phyloP scores from a whole-genome alignment of 2,888 invertebrate species.

The Tigriopus californicus region DNA sequence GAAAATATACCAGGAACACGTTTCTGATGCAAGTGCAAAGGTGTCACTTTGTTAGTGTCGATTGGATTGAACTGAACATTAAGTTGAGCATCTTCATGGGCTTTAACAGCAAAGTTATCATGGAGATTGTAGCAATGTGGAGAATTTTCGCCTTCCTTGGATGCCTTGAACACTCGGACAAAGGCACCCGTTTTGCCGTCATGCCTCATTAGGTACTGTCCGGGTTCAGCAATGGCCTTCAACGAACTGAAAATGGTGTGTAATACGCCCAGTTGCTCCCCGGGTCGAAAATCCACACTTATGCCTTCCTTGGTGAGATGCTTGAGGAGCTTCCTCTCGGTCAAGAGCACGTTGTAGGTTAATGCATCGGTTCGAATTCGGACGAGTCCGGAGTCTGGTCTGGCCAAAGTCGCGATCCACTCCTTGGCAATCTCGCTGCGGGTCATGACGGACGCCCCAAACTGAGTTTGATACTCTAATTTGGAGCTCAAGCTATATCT shows the following conservation, averaged over 20 bases:
- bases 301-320: not conserved
- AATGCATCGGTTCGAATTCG: not conserved
- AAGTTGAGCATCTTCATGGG: not conserved
- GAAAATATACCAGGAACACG: conserved; percentile 7
- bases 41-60: conserved; percentile 1
- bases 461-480: not conserved
- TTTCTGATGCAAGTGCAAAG: conserved; percentile 3
- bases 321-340: not conserved
- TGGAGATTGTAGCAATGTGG: not conserved
- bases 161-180: not conserved
- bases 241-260: not conserved
- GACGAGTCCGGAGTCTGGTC: not conserved
- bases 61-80: conserved; percentile 4
- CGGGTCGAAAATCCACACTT: not conserved
- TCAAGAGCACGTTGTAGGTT: not conserved
- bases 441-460: not conserved
- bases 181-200: conserved; percentile 12
- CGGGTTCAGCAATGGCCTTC: not conserved
- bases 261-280: not conserved
- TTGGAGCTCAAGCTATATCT: not conserved
- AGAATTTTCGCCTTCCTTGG: not conserved
- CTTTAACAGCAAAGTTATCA: not conserved
- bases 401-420: not conserved
- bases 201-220: conserved; percentile 1
- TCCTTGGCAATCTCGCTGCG: not conserved